Conservation (phyloP, 2,113 vertebrate species). For the Aptenodytes forsteri region DNA sequence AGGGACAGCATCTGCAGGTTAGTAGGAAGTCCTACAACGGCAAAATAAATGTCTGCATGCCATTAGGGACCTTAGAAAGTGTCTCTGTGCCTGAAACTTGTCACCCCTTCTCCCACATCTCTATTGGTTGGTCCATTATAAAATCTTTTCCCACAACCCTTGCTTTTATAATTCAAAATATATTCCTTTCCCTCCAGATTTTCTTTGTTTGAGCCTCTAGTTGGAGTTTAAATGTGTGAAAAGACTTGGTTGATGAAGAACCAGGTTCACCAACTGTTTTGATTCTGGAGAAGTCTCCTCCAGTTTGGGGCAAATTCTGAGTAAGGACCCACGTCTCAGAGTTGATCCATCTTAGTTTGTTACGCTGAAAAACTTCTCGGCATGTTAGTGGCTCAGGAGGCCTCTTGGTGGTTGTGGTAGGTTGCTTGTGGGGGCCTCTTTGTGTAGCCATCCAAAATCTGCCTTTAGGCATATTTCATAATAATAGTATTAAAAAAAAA, state of each 20-base stretch:
- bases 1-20: neutral
- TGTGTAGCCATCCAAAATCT: neutral
- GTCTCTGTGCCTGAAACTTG: neutral
- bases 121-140: neutral
- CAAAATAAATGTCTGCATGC: neutral
- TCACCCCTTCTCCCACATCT: neutral
- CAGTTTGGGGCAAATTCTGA: neutral
- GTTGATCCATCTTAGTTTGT: neutral
- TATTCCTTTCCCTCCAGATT: neutral
- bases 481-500: neutral
- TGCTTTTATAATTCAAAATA: neutral
- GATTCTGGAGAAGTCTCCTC: neutral
- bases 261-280: neutral
- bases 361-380: fast-evolving
- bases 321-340: neutral
- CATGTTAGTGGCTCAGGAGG: neutral
- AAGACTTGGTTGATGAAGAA: neutral
- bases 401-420: neutral
- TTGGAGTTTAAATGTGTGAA: neutral
- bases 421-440: neutral
- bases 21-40: neutral
- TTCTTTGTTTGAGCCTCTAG: neutral
- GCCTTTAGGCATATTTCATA: neutral
- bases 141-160: neutral
- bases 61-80: neutral